Evolutionary conservation across 2,888 invertebrate genomes (phyloP), one percentile per base, ranked within the genome.

Genomic region (Ectemnius lituratus): DNA sequence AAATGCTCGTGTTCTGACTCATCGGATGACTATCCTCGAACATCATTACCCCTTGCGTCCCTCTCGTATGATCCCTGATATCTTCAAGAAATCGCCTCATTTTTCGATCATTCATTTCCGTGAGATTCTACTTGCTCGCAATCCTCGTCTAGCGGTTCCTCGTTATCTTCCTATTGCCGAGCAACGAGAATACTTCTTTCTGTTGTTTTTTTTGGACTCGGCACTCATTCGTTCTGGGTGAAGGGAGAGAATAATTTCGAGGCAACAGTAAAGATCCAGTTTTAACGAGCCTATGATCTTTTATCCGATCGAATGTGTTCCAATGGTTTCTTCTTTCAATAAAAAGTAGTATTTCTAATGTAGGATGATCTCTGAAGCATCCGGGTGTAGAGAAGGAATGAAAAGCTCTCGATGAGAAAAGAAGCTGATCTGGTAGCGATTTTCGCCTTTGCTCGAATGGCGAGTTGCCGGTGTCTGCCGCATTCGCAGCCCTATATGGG

Each of bases 401-500:
- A 37, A 37, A 37, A 37, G 37, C 8, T 37, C 37, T 37, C 8
- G 11, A 6, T 4, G 37, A 8, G 61, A 71, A 72, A 72, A 75
- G 68, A 23, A 23, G 23, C 23, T 23, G 23, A n/a, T n/a, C 23
- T 23, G 3, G 70, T 60, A 62, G 62, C 61, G 67, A 68, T 71
- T 78, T 78, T 76, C 76, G 64, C 73, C 68, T 37, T 20, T 59
- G 59, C 20, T 47, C 56, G 16, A 45, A 28, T 65, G n/a, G 27
- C 23, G 23, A 23, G 23, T 23, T 23, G 23, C 23, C 23, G 23
- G 23, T 23, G 23, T 23, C 23, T 23, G 23, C 23, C 23, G 23
- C 23, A 23, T 23, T 23, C 3, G 58, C 52, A 52, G 20, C 79
- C 79, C 63, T 70, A 78, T 68, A 79, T 75, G 78, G 79, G 66